These are phyloP conservation scores for Calidris pugnax DNA, from an alignment of 2,113 vertebrate species.

Conservation along the genomic window DNA sequence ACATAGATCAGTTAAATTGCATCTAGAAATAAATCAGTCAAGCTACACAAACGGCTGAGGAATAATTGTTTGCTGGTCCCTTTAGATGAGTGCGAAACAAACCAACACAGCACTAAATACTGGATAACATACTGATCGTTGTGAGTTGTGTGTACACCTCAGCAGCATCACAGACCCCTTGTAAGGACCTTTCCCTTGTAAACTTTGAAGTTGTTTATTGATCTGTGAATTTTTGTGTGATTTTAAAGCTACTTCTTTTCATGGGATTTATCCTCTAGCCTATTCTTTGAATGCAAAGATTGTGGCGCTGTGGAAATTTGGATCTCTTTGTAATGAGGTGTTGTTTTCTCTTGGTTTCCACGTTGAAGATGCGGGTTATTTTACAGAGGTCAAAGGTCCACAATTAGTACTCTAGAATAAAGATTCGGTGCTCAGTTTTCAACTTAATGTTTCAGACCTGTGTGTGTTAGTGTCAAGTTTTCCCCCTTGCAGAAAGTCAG, in stretches of 20 bases:
- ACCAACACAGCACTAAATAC: neutral
- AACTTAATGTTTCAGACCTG: neutral
- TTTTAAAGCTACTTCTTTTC: neutral
- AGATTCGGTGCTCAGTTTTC: neutral
- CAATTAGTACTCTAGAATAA: neutral
- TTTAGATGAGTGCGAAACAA: neutral
- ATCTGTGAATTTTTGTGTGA: neutral
- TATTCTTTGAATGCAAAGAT: neutral
- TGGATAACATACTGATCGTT: neutral
- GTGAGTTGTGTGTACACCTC: neutral
- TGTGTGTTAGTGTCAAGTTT: rapidly evolving
- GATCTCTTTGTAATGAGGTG: neutral
- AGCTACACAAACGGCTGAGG: neutral
- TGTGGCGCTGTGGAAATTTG: neutral
- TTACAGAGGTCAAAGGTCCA: neutral
- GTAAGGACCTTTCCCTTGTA: neutral
- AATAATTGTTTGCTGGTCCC: neutral
- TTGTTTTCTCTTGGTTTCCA: neutral
- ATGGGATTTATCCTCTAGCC: neutral
- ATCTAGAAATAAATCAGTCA: neutral
- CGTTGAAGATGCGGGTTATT: neutral
- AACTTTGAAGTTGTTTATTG: neutral
- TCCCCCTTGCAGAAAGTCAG: neutral
- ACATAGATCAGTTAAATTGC: neutral
- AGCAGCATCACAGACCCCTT: neutral